Base-by-base conservation (phyloP, 1,140 invertebrate species). In the Trichonephila clavata region DNA sequence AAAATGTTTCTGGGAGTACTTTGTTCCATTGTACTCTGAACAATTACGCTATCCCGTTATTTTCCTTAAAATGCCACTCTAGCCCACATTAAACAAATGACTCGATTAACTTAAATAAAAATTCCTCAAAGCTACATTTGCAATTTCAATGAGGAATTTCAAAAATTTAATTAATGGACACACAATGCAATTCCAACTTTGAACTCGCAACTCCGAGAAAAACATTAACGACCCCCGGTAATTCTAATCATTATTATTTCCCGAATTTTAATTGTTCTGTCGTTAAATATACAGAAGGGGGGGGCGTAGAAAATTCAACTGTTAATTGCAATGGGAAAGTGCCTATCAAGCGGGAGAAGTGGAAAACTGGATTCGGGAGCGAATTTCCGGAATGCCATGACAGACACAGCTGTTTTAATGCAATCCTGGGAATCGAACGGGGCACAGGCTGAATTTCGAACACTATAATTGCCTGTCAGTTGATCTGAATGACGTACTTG, bases 321-420 rank as follows among this genome's bases (percentile, higher is more conserved):
- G 61, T 77, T 77, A 77, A 77, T 77, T 77, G 71, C 71, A 39
- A 39, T 39, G 71, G 14, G 27, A 27, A 7, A 39, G 6, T 2
- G 27, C 27, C 71, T 32, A 39, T 7, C 61, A 63, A 20, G 61
- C 3, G 71, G 32, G 71, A 77, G 71, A 32, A 18, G 18, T 57
- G 81, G 81, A 84, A 59, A n/a, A 24, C 21, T 7, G 43, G 81
- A 57, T n/a, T 50, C n/a, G n/a, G 20, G 71, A 16, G 18, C n/a
- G n/a, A 21, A 57, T 57, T n/a, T 57, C 21, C 18, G 43, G n/a
- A 20, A 59, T 39, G 27, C 14, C 16, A 77, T 27, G 81, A 59
- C 43, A 24, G 21, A 43, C 43, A 21, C 81, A 84, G 81, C 43
- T 57, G 81, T 84, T 84, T 84, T 84, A 84, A 84, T 84, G 50